phyloP scores from a whole-genome alignment of 92 coral and sea anemone species.

The Chrysogorgia sp. region DNA sequence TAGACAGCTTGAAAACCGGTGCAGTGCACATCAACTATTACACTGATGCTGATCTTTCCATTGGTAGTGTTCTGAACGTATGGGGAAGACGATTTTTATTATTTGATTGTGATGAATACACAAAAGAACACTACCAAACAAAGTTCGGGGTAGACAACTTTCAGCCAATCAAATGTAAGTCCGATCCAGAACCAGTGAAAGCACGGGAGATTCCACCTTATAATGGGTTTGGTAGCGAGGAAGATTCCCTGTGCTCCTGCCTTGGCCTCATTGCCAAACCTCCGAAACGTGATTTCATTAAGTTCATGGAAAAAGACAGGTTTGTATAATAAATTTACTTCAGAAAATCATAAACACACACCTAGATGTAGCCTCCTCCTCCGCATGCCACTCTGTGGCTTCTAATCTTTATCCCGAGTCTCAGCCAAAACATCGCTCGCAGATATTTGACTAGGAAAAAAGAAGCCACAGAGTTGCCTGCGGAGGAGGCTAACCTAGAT shows the following conservation, averaged over 20 bases:
- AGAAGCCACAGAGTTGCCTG: no score
- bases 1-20: conserved; percentile 97
- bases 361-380: no score
- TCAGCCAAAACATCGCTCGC: no score
- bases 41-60: conserved; percentile 86
- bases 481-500: no score
- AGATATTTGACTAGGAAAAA: no score
- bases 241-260: conserved; percentile 90
- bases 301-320: conserved; percentile 99
- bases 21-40: conserved; percentile 87
- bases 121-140: conserved; percentile 86
- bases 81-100: conserved; percentile 88
- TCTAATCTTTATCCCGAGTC: no score
- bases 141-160: conserved; percentile 85
- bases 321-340: conserved; percentile 1
- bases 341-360: background rate
- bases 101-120: conserved; percentile 95
- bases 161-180: conserved; percentile 75
- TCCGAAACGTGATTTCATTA: conserved; percentile 91
- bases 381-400: no score
- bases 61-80: conserved; percentile 84
- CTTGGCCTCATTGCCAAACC: conserved; percentile 96
- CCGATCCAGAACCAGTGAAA: conserved; percentile 64
- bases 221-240: conserved; percentile 98
- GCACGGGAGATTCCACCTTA: conserved; percentile 92